Evolutionary conservation across 2,888 invertebrate species (phyloP).

Genomic region (Macropis europaea): DNA sequence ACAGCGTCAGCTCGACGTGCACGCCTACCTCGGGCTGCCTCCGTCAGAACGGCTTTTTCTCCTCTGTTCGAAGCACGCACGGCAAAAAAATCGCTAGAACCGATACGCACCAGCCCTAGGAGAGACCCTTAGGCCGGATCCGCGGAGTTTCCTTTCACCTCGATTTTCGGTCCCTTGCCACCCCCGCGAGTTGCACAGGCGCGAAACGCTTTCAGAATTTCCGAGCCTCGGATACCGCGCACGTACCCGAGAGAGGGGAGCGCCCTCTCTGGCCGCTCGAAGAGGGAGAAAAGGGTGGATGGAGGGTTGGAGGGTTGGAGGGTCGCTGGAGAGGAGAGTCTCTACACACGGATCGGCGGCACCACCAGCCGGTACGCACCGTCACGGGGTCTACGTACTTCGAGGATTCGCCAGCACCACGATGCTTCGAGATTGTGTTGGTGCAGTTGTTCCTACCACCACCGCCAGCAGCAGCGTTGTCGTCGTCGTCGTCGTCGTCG

Average conservation of each 20-base stretch:
- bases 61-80: conserved; percentile 32
- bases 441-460: conserved; percentile 16
- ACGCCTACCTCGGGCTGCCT: background rate
- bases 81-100: conserved; percentile 36
- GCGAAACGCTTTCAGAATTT: conserved; percentile 69
- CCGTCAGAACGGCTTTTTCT: too few species aligned
- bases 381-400: conserved; percentile 33
- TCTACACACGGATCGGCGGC: conserved; percentile 37
- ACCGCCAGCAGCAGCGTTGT: background rate
- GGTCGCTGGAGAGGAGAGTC: conserved; percentile 23
- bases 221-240: conserved; percentile 67
- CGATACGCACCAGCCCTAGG: conserved; percentile 70
- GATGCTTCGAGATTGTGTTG: conserved; percentile 14
- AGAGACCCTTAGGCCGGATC: conserved; percentile 67
- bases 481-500: background rate
- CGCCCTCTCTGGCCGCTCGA: conserved; percentile 18
- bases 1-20: conserved; percentile 3
- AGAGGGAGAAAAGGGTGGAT: conserved; percentile 15
- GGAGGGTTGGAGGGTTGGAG: background rate
- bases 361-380: conserved; percentile 39
- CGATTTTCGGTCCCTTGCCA: conserved; percentile 68
- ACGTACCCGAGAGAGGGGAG: conserved; percentile 50
- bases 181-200: conserved; percentile 73
- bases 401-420: conserved; percentile 10
- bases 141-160: conserved; percentile 73